phyloP scores from a whole-genome alignment of 1,140 invertebrate genomes.

The Cydia strobilella region DNA sequence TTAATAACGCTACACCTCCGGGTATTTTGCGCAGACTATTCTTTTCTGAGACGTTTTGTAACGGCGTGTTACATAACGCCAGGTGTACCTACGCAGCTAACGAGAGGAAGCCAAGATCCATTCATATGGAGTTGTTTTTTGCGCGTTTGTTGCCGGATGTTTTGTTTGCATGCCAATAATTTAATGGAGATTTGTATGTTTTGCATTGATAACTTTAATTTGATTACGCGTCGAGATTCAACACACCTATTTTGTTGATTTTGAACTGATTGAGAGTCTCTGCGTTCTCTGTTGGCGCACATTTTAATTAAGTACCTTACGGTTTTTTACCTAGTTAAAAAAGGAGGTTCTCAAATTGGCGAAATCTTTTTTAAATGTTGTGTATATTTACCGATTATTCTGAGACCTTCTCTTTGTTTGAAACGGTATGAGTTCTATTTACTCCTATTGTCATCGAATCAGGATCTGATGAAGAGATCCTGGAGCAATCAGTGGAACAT shows the following conservation, averaged over 20 bases:
- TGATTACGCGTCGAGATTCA: neutral
- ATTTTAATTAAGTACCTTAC: too few relatives aligned
- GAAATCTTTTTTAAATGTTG: too few relatives aligned
- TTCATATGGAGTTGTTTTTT: constrained; percentile 29
- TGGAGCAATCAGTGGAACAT: too few relatives aligned
- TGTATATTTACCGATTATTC: too few relatives aligned
- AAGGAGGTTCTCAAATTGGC: too few relatives aligned
- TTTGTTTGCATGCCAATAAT: constrained; percentile 8
- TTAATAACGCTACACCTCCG: neutral
- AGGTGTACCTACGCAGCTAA: constrained; percentile 20
- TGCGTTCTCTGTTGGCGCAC: too few relatives aligned
- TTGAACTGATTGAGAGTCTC: too few relatives aligned
- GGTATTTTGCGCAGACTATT: neutral
- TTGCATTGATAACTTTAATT: neutral
- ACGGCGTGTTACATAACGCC: constrained; percentile 3
- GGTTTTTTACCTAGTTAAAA: too few relatives aligned
- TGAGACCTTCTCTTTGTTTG: too few relatives aligned
- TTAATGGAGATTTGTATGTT: neutral
- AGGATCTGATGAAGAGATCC: too few relatives aligned
- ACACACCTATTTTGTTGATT: neutral
- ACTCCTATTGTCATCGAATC: too few relatives aligned
- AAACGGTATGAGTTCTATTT: too few relatives aligned
- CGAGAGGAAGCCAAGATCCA: constrained; percentile 24
- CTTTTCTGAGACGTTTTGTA: constrained; percentile 7
- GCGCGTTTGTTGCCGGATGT: constrained; percentile 11